These are phyloP conservation scores for Carlito syrichta DNA, from an alignment of 2,113 vertebrate species.

Conservation along the genomic window DNA sequence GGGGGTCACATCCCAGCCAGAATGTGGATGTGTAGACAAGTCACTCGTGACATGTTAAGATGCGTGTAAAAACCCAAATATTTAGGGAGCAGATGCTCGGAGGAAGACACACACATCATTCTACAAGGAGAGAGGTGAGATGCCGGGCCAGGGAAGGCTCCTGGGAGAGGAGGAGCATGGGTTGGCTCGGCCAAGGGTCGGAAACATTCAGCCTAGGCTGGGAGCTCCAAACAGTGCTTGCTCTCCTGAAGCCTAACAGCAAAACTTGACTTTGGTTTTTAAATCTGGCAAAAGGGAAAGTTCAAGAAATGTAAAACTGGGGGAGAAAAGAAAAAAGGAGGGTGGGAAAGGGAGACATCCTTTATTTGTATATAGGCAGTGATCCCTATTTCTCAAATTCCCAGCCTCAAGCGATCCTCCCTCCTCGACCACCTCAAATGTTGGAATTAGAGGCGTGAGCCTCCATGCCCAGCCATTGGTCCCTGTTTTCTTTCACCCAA, in stretches of 20 bases:
- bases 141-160: background rate
- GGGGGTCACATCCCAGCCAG: background rate
- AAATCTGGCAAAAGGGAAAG: background rate
- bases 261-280: background rate
- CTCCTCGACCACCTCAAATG: too few relatives aligned
- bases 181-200: background rate
- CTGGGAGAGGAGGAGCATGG: accelerated
- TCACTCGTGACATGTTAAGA: accelerated
- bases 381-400: too few relatives aligned
- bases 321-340: background rate
- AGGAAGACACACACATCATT: too few relatives aligned
- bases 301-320: background rate
- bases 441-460: too few relatives aligned
- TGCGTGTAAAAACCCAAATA: background rate
- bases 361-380: background rate
- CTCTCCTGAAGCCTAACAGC: background rate
- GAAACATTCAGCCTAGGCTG: accelerated
- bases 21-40: background rate
- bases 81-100: accelerated
- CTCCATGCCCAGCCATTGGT: too few relatives aligned
- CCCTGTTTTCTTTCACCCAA: background rate
- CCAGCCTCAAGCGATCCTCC: too few relatives aligned
- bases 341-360: accelerated
- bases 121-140: background rate
- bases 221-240: background rate